These are phyloP conservation scores for Rugalucina vietnamica DNA, from an alignment of 2,888 invertebrate species.

Conservation along the genomic window DNA sequence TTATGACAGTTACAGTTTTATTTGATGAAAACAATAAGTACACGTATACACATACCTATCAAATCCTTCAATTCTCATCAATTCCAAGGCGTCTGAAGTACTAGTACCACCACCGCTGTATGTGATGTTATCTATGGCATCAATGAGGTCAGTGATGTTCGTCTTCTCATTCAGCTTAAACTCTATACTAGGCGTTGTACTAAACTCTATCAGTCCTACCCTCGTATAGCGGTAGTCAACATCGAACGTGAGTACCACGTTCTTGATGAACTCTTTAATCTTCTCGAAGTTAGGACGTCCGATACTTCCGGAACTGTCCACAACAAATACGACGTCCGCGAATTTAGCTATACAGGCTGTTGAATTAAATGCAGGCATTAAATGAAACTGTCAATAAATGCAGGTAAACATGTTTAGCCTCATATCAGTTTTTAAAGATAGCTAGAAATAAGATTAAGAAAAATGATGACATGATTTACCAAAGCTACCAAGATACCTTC, in stretches of 20 bases:
- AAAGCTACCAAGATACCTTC: too few relatives aligned
- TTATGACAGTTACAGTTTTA: too few relatives aligned
- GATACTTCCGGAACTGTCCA: conserved; percentile 60
- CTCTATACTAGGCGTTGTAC: conserved; percentile 55
- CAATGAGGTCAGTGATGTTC: conserved; percentile 55
- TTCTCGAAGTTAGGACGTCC: conserved; percentile 45
- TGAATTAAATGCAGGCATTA: too few relatives aligned
- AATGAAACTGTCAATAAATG: too few relatives aligned
- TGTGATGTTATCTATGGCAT: conserved; percentile 54
- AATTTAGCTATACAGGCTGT: conserved; percentile 56
- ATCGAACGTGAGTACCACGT: conserved; percentile 48
- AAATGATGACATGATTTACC: too few relatives aligned
- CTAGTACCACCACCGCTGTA: conserved; percentile 68
- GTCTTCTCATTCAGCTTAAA: conserved; percentile 65
- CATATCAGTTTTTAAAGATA: too few relatives aligned
- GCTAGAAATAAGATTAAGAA: too few relatives aligned
- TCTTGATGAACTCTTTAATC: conserved; percentile 49
- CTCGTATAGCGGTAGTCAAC: conserved; percentile 33
- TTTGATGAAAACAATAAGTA: not conserved
- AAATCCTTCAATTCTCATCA: conserved; percentile 59
- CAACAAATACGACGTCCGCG: conserved; percentile 56
- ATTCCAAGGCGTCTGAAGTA: conserved; percentile 70
- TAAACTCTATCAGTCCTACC: conserved; percentile 65
- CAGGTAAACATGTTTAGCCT: too few relatives aligned
- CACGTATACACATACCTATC: conserved; percentile 36